Evolutionary conservation across 2,888 invertebrate species (phyloP), one percentile per base, ranked within the genome.

Genomic region (Apomyelois bistriatella): DNA sequence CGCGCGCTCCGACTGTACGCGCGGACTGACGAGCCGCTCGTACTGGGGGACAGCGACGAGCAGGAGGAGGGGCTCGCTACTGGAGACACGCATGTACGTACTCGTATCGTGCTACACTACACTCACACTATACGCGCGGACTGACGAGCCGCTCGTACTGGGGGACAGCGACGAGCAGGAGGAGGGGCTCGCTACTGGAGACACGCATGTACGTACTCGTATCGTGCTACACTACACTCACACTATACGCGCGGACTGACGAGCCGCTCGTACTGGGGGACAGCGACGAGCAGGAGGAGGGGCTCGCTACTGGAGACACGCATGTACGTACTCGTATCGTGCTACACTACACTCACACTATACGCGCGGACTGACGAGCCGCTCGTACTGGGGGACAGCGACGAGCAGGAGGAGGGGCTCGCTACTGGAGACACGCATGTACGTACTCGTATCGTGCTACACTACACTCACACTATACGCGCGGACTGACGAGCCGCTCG

Each of bases 221-320:
- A 36, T 53, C 3, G 36, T 36, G 36, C n/a, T 36, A 22, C 22
- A 22, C 22, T 22, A 22, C 97, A 13, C 80, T 99, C 54, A 92
- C 99, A 0, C 81, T 99, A 54, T 98, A 94, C 92, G 93, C 97
- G 79, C 94, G 95, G 70, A 95, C 97, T 0, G 94, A 95, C 36
- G 98, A 99, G 82, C 94, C 96, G 1, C 91, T 99, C 43, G 96
- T 99, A n/a, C 86, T 99, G 9, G 95, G 98, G 70, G 99, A 99
- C 76, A 94, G 95, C 56, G 94, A 95, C 65, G 99, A 99, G 73
- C 95, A 95, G 69, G 94, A 97, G 36, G 96, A 95, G 75, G 94
- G 95, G 59, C 85, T 96, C 17, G 95, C 94, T 10, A 95, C 95
- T 0, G 95, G 94, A 0, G 95, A 95, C 54, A 92, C 92, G 35